A percentile compares a stretch with the other conserved stretches of the same genome.
These are phyloP conservation scores for Dinoponera quadriceps DNA, from an alignment of 1,140 invertebrate genomes.

Conservation along the genomic window DNA sequence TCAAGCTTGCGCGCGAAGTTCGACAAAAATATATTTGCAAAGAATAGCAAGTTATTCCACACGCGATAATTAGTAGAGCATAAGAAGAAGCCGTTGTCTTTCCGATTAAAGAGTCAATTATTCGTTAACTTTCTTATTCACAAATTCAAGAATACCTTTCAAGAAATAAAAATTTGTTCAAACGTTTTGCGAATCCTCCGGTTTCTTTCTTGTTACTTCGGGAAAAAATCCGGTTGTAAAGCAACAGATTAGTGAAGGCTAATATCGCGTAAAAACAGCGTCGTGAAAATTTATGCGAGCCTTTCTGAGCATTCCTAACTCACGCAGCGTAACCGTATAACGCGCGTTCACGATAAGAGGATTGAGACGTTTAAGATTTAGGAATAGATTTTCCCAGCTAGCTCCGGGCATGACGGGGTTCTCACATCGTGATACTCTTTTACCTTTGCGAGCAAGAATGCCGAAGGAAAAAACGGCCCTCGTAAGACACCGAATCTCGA, in stretches of 20 bases:
- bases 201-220: too few relatives aligned
- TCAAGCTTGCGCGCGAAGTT: too few relatives aligned
- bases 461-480: conserved; percentile 17
- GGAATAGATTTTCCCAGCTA: background rate
- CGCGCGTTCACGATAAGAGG: background rate
- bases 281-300: background rate
- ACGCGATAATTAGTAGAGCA: background rate
- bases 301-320: background rate
- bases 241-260: background rate
- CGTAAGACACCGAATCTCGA: conserved; percentile 36
- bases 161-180: too few relatives aligned
- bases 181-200: too few relatives aligned
- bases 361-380: background rate
- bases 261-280: background rate
- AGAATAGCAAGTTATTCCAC: background rate
- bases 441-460: conserved; percentile 1
- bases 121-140: background rate
- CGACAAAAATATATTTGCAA: background rate
- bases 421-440: background rate
- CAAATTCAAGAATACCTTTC: too few relatives aligned
- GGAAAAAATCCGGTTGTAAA: background rate
- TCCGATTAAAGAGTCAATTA: background rate
- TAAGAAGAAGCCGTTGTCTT: background rate
- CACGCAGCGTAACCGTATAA: background rate
- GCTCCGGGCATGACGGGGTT: background rate